These are phyloP conservation scores for Lithophane leautieri DNA, from an alignment of 2,888 invertebrate species.

Conservation along the genomic window DNA sequence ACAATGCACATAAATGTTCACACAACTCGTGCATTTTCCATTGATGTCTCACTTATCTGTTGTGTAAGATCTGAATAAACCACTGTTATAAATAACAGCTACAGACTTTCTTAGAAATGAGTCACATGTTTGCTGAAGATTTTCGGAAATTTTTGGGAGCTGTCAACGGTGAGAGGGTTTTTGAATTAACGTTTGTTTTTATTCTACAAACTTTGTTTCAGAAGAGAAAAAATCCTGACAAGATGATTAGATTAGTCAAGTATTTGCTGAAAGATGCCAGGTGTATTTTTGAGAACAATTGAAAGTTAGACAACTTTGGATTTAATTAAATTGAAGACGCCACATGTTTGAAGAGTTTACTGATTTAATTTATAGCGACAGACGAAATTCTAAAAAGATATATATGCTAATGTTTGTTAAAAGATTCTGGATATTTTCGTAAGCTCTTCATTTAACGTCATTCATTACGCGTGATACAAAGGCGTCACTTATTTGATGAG, in stretches of 20 bases:
- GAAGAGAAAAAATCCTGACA: neutral
- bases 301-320: neutral
- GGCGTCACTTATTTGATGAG: conserved; percentile 32
- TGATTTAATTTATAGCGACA: conserved; percentile 1
- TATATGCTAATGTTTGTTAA: neutral
- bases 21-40: conserved; percentile 40
- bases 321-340: conserved; percentile 13
- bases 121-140: conserved; percentile 41
- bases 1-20: conserved; percentile 54
- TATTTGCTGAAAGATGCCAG: conserved; percentile 14
- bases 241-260: conserved; percentile 2
- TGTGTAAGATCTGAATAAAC: conserved; percentile 36
- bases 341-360: conserved; percentile 4
- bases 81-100: conserved; percentile 41
- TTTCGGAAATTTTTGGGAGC: conserved; percentile 23
- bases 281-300: conserved; percentile 12
- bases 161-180: conserved; percentile 1
- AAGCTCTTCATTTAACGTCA: conserved; percentile 12
- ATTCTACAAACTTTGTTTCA: neutral
- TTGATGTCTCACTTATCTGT: conserved; percentile 40
- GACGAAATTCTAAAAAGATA: conserved; percentile 3
- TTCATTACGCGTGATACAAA: conserved; percentile 12
- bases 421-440: conserved; percentile 5
- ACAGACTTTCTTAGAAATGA: conserved; percentile 40
- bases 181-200: conserved; percentile 12